Percentiles rank a stretch among this genome's conserved stretches.
phyloP scores from a whole-genome alignment of 1,140 invertebrate genomes.

The Sitodiplosis mosellana region DNA sequence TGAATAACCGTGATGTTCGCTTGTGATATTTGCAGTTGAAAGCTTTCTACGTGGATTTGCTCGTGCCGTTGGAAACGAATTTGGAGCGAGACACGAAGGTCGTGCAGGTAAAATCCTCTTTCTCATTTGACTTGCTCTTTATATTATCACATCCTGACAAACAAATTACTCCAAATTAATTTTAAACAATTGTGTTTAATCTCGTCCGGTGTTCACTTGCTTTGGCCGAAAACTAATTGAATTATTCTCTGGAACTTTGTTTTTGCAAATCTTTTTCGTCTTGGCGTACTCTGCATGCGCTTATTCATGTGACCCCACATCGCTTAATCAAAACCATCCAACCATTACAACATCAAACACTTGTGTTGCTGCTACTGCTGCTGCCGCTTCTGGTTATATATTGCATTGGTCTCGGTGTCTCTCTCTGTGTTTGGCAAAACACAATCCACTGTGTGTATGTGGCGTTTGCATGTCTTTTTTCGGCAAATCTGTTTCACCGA shows the following conservation, averaged over 20 bases:
- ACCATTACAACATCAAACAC: too few species aligned
- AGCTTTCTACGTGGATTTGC: constrained; percentile 81
- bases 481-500: neutral
- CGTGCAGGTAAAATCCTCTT: constrained; percentile 44
- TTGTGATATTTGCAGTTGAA: constrained; percentile 45
- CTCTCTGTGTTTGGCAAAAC: neutral
- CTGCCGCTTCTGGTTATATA: too few species aligned
- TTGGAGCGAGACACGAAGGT: constrained; percentile 86
- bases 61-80: constrained; percentile 80
- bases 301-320: too few species aligned
- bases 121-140: neutral
- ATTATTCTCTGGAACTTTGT: neutral
- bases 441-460: neutral
- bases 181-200: neutral
- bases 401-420: neutral
- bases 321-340: too few species aligned
- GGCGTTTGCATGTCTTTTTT: neutral
- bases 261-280: too few species aligned
- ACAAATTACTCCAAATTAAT: neutral
- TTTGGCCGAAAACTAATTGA: neutral
- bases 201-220: neutral
- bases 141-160: neutral
- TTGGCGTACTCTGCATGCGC: too few species aligned
- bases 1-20: constrained; percentile 15
- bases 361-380: too few species aligned